Conservation (phyloP, 2,113 vertebrate species). For the Sciurus niger region DNA sequence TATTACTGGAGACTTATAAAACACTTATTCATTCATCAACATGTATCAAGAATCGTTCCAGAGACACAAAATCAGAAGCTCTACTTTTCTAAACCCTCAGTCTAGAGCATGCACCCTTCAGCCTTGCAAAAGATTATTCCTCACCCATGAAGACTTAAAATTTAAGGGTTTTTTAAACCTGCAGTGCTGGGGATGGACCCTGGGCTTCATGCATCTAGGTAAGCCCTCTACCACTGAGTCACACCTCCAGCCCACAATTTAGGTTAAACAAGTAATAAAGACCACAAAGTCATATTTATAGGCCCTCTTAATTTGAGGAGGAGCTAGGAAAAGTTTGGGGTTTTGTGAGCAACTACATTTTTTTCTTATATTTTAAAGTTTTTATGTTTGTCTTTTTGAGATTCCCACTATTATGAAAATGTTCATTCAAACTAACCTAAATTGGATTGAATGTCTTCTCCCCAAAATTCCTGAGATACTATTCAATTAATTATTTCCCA, state of each 20-base stretch:
- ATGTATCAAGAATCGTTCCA: conserved; percentile 11
- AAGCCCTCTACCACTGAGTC: too few species aligned
- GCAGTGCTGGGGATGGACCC: not conserved
- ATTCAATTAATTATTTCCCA: conserved; percentile 53
- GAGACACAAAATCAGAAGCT: not conserved
- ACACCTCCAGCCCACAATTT: not conserved
- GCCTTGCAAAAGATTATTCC: not conserved
- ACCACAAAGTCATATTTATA: not conserved
- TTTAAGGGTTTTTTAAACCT: not conserved
- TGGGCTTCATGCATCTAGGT: not conserved
- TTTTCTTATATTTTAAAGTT: not conserved
- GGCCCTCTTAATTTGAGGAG: conserved; percentile 23
- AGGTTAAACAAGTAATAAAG: conserved; percentile 2
- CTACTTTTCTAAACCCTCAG: not conserved
- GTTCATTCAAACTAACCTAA: conserved; percentile 11
- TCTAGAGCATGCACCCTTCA: not conserved
- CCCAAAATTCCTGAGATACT: not conserved
- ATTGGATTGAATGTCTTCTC: conserved; percentile 22
- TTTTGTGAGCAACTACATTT: not conserved
- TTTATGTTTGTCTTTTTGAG: not conserved
- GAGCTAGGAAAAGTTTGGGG: not conserved
- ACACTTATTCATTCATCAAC: not conserved
- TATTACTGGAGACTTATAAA: conserved; percentile 24
- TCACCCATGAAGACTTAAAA: not conserved
- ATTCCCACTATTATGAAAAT: not conserved